Evolutionary conservation across 2,888 invertebrate species (phyloP), one percentile per base, ranked within the genome.

Genomic region (Spilarctia lutea): DNA sequence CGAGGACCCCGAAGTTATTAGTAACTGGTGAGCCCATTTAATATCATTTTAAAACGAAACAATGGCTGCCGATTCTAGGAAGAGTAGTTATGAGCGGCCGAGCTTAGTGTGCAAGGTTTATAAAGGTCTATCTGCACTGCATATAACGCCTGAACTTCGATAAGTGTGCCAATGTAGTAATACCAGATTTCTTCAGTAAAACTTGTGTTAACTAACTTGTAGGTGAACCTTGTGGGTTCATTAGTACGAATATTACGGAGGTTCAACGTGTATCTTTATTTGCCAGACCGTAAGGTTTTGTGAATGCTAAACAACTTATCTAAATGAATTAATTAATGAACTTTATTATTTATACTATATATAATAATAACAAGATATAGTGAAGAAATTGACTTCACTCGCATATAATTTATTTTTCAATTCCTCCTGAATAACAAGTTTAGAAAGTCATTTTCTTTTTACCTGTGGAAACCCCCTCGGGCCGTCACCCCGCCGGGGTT

Each of bases 1-100:
- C 83, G 98, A 98, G 83, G 98, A 98, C 84, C 97, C 98, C 2
- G 98, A 98, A 95, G 97, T 97, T 70, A 98, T 98, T 77, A 98
- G 97, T 65, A 98, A 98, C 91, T 99, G 98, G 98, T 97, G 93
- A 90, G 78, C 80, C 18, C 13, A n/a, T 27, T 60, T 18, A 63
- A 4, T 16, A 2, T 63, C 16, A 30, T 63, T 18, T 30, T 30
- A 18, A 7, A 63, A n/a, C 3, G 24, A 11, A 56, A n/a, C 3
- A n/a, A 30, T 8, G 18, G 4, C 16, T 30, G 30, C 16, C n/a
- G 10, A 10, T 63, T 2, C 13, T 16, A 60, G 27, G 13, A 6
- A 30, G 63, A 30, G 0, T 16, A 48, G 11, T 11, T 30, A 30
- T 63, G 30, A 18, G 7, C 16, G 16, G 11, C 52, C 10, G n/a